Conservation (phyloP, 2,113 vertebrate species). For the Balaenoptera acutorostrata region DNA sequence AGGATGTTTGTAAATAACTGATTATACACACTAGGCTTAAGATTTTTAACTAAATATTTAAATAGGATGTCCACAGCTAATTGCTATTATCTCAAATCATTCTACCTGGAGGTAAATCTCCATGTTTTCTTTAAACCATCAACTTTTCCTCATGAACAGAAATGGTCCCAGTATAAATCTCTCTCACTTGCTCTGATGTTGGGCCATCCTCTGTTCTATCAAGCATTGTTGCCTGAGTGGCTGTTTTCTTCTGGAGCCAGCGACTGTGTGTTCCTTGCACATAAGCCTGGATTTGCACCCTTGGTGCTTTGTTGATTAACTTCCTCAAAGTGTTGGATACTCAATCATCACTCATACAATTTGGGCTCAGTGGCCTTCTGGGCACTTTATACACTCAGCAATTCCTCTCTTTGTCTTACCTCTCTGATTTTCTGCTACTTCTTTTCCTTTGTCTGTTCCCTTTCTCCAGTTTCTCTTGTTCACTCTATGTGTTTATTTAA, state of each 20-base stretch:
- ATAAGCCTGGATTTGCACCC: background rate
- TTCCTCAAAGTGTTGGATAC: background rate
- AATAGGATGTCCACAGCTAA: background rate
- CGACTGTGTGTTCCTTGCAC: background rate
- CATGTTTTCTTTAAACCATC: background rate
- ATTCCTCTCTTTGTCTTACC: background rate
- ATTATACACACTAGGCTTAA: background rate
- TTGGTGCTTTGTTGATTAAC: background rate
- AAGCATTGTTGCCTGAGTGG: background rate
- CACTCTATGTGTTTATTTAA: background rate
- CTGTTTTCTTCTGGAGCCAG: background rate
- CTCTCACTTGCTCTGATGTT: background rate
- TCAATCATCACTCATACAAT: fast-evolving
- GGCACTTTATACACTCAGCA: too few species aligned
- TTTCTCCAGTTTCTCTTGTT: background rate
- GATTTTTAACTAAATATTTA: background rate
- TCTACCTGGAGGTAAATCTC: background rate
- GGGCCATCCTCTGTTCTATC: background rate
- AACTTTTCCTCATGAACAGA: background rate
- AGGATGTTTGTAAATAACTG: background rate
- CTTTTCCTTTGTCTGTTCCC: background rate
- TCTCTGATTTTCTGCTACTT: background rate
- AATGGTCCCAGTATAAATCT: background rate
- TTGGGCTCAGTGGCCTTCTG: background rate
- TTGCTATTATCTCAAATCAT: background rate